A percentile compares a stretch with the other conserved stretches of the same genome.
phyloP scores from a whole-genome alignment of 2,113 vertebrate species.

The Clarias magur region DNA sequence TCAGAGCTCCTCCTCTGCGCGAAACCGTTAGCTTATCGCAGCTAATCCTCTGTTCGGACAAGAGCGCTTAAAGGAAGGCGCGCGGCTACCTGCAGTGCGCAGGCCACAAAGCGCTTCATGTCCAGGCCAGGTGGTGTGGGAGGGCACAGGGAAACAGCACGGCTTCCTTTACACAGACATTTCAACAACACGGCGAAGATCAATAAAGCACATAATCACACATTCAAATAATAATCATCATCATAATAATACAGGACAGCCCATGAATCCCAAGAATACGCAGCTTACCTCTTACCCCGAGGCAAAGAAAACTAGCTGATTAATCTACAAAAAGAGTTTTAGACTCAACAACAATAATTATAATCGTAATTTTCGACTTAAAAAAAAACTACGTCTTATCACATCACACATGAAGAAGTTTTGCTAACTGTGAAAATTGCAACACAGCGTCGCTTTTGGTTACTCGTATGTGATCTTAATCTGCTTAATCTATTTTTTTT shows the following conservation, averaged over 20 bases:
- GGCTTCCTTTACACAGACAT: background rate
- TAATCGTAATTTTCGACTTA: background rate
- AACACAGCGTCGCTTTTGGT: background rate
- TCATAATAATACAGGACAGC: background rate
- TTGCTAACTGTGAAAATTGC: background rate
- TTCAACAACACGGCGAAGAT: background rate
- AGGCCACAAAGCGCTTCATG: slow-evolving; percentile 32
- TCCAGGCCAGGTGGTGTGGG: slow-evolving; percentile 14
- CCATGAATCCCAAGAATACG: background rate
- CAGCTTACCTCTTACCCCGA: background rate
- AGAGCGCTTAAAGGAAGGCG: slow-evolving; percentile 77
- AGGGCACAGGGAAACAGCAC: background rate
- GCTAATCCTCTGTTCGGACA: slow-evolving; percentile 88
- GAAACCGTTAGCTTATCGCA: slow-evolving; percentile 79
- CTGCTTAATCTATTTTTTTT: background rate
- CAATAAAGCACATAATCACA: background rate
- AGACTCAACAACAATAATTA: background rate
- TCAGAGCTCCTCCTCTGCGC: slow-evolving; percentile 68
- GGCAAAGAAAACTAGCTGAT: slow-evolving; percentile 2
- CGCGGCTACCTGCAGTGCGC: slow-evolving; percentile 58
- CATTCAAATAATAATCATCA: background rate
- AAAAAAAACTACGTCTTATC: background rate
- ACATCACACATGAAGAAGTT: background rate
- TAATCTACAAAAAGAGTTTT: background rate
- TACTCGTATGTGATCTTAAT: background rate